These are phyloP conservation scores for Nebria salina DNA, from an alignment of 2,888 invertebrate genomes.

Conservation along the genomic window DNA sequence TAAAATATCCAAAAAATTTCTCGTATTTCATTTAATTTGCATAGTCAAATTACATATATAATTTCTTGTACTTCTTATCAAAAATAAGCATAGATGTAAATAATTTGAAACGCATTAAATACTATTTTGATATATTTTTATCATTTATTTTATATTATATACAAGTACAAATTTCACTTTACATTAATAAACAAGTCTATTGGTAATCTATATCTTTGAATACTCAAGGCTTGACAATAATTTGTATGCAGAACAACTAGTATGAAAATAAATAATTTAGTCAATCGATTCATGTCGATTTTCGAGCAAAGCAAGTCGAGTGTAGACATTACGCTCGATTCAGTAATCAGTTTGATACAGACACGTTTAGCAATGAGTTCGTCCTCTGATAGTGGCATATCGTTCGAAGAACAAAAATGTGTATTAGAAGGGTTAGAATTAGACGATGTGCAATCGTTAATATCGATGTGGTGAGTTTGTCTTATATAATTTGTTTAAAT, in stretches of 20 bases:
- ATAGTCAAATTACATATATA: not conserved
- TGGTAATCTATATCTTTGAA: too few species aligned
- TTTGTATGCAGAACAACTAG: not conserved
- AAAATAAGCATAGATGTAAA: too few species aligned
- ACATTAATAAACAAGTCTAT: too few species aligned
- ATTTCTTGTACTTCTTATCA: too few species aligned
- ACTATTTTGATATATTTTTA: not conserved
- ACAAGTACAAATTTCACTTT: not conserved
- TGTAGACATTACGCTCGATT: not conserved
- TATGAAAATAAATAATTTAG: not conserved
- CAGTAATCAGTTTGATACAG: not conserved
- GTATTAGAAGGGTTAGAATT: slow-evolving; percentile 52
- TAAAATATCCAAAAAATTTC: too few species aligned
- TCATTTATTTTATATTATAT: not conserved
- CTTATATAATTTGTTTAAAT: not conserved
- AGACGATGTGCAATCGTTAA: slow-evolving; percentile 51
- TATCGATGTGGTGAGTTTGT: slow-evolving; percentile 54
- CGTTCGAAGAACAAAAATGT: slow-evolving; percentile 52
- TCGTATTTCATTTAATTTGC: too few species aligned
- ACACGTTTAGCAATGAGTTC: slow-evolving; percentile 48
- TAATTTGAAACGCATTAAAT: too few species aligned
- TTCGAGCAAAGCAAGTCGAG: not conserved
- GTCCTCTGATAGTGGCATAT: slow-evolving; percentile 55
- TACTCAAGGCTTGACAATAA: not conserved
- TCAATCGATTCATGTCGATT: not conserved